Base-by-base conservation (phyloP, 1,140 invertebrate genomes). In the Chironomus striatipennis region DNA sequence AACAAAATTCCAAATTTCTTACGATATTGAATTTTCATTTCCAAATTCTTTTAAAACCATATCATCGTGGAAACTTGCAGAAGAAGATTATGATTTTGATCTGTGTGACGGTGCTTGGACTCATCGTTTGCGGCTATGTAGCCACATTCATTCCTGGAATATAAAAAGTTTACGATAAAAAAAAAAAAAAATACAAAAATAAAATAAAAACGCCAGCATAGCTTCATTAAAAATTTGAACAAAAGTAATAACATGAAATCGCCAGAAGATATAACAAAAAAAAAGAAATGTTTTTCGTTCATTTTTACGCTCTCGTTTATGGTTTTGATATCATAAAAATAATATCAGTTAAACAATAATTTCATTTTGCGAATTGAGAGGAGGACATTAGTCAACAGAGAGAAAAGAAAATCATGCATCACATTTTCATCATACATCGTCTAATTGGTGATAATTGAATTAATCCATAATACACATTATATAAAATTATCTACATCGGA, bases 41-140 rank as follows among this genome's bases (percentile, higher is more conserved):
- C 57, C 17, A 64, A 64, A 15, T 18, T 18, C 15, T 74, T 34
- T 74, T 42, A 9, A 74, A 42, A 43, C n/a, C n/a, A 34, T 73
- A 42, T 34, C 9, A 70, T 7, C 12, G 20, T 73, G 42, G 9
- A 65, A 43, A 77, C 83, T 88, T 87, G 87, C 91, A 98, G 95
- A 98, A 98, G 94, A 97, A 98, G 90, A 98, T 98, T 83, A 97
- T 97, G 93, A 98, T 98, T 88, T 88, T 98, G 87, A 93, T 98
- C 84, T 97, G 96, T 87, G 88, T 98, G 84, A 88, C 93, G 79
- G 90, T 98, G 84, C 88, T 98, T 84, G 92, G 91, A 81, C 86
- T 96, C 80, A 89, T 96, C 81, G 84, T 94, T 82, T 90, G 90
- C 79, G 83, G 85, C 83, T 87, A 86, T 84, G 82, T 88, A 78